Percentiles rank a stretch among this genome's conserved stretches.
Evolutionary conservation across 1,140 invertebrate species (phyloP).

Genomic region (Drosophila lowei): DNA sequence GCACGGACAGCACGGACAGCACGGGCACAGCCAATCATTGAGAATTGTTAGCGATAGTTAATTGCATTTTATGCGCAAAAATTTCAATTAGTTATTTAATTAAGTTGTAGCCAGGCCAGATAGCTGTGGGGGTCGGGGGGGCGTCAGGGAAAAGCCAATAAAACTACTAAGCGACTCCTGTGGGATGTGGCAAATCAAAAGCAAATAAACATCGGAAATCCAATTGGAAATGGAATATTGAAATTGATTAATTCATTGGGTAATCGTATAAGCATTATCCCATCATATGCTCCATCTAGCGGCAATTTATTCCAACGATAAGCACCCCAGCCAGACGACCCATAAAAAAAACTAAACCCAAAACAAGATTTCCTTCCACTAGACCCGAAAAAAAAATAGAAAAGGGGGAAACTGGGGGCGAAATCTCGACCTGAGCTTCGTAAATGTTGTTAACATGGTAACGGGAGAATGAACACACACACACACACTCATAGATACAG

Average conservation of each 20-base stretch:
- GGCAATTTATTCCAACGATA: conserved; percentile 65
- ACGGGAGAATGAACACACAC: conserved; percentile 33
- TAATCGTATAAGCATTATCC: conserved; percentile 52
- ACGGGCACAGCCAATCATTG: conserved; percentile 25
- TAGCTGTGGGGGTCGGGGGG: background rate
- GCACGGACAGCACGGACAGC: background rate
- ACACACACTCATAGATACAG: conserved; percentile 31
- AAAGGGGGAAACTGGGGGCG: conserved; percentile 29
- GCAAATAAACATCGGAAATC: conserved; percentile 2
- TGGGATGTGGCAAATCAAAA: too few species aligned
- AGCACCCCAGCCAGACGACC: conserved; percentile 18
- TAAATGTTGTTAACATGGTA: conserved; percentile 66
- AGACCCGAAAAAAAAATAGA: conserved; percentile 26
- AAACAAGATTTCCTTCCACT: conserved; percentile 36
- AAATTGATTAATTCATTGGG: conserved; percentile 40
- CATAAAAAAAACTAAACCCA: conserved; percentile 26
- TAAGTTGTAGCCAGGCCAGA: conserved; percentile 26
- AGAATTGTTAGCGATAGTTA: conserved; percentile 38
- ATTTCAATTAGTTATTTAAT: conserved; percentile 73
- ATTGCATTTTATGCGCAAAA: conserved; percentile 60
- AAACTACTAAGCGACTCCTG: too few species aligned
- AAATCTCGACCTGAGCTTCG: conserved; percentile 50
- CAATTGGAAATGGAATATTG: conserved; percentile 20
- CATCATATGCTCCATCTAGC: conserved; percentile 61
- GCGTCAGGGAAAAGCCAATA: too few species aligned